Conservation (phyloP, 2,113 vertebrate species). For the Craseonycteris thonglongyai region DNA sequence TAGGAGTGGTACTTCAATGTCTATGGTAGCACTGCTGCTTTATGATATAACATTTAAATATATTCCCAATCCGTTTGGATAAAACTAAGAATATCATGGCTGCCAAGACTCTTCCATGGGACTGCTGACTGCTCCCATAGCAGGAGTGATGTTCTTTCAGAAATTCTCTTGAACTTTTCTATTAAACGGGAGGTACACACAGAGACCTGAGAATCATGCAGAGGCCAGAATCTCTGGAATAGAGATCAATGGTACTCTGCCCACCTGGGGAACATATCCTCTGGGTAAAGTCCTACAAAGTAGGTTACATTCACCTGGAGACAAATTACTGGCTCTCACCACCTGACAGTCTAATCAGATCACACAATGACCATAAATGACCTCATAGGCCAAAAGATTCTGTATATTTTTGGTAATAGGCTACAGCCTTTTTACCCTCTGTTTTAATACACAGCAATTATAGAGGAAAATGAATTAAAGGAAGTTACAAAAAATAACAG, state of each 20-base stretch:
- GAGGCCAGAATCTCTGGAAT: not conserved
- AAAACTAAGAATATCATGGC: slow-evolving; percentile 10
- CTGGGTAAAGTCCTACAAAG: not conserved
- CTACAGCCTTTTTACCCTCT: slow-evolving; percentile 56
- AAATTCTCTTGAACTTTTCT: not conserved
- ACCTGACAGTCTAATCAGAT: not conserved
- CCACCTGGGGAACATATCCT: not conserved
- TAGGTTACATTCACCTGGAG: not conserved
- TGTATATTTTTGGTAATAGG: slow-evolving; percentile 39
- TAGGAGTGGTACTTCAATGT: slow-evolving; percentile 11
- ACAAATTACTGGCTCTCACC: not conserved
- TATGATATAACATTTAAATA: not conserved
- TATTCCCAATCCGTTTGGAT: slow-evolving; percentile 13
- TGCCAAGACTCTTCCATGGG: not conserved
- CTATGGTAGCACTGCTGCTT: not conserved
- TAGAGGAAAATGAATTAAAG: slow-evolving; percentile 33
- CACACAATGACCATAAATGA: not conserved
- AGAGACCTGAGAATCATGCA: slow-evolving; percentile 35
- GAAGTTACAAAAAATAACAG: not conserved
- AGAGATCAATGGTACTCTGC: not conserved
- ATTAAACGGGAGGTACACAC: not conserved
- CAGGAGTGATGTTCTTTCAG: not conserved
- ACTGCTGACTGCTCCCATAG: not conserved
- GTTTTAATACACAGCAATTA: slow-evolving; percentile 46
- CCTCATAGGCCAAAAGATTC: not conserved